Conservation (phyloP, 2,797 vertebrate species). For the Crocodylus rhombifer region DNA sequence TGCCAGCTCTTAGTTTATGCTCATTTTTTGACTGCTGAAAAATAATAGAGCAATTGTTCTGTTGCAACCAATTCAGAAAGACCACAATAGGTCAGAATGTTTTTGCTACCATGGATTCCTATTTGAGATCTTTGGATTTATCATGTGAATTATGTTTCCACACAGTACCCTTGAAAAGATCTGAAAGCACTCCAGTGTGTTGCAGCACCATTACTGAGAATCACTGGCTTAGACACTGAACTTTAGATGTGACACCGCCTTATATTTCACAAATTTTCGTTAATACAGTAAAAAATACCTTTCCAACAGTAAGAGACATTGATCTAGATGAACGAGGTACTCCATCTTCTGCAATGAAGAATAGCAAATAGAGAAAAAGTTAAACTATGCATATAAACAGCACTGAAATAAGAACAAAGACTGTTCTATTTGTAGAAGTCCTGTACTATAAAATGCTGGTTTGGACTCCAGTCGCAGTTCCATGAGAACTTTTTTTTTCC, state of each 20-base stretch:
- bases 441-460: neutral
- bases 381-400: conserved; percentile 6
- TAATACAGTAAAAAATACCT: conserved; percentile 82
- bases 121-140: too few relatives aligned
- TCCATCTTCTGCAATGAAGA: conserved; percentile 89
- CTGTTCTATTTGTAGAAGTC: neutral
- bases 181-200: neutral
- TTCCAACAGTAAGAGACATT: conserved; percentile 97
- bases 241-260: neutral
- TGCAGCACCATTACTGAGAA: neutral
- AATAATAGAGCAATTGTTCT: too few relatives aligned
- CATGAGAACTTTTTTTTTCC: neutral
- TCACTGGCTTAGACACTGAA: neutral
- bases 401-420: neutral
- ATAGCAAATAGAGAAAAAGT: conserved; percentile 40
- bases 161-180: neutral
- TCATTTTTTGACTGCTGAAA: too few relatives aligned
- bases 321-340: conserved; percentile 92
- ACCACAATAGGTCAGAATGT: too few relatives aligned
- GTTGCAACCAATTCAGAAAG: too few relatives aligned
- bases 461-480: neutral
- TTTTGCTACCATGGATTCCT: too few relatives aligned
- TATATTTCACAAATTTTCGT: neutral
- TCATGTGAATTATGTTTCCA: neutral
- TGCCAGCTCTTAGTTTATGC: too few relatives aligned